Evolutionary conservation across 2,888 invertebrate species (phyloP).

Genomic region (Rhagonycha lutea): DNA sequence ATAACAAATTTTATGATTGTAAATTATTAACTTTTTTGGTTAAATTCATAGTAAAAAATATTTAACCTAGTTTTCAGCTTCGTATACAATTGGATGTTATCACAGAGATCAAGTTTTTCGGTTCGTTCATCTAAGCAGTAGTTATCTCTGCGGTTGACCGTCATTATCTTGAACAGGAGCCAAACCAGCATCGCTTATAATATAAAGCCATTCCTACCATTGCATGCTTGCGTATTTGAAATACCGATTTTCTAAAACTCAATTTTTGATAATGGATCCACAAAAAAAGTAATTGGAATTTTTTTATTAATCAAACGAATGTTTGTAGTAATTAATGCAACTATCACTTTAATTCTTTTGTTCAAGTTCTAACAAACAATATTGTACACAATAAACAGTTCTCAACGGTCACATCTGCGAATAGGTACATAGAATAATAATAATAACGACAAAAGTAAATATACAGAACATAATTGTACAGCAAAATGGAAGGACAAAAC

Average conservation of each 20-base stretch:
- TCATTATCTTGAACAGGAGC: conserved; percentile 10
- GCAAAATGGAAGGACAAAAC: background rate
- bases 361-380: background rate
- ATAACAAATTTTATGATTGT: too few relatives aligned
- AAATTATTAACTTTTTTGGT: background rate
- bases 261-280: background rate
- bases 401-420: background rate
- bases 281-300: background rate
- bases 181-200: conserved; percentile 6
- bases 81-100: conserved; percentile 1
- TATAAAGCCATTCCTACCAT: conserved; percentile 7
- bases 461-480: conserved; percentile 3
- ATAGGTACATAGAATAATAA: conserved; percentile 1
- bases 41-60: background rate
- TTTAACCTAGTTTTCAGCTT: background rate
- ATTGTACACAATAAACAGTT: background rate
- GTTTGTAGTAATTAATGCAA: background rate
- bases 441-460: conserved; percentile 5
- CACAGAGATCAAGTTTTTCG: background rate
- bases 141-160: conserved; percentile 15
- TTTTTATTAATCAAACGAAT: background rate
- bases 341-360: background rate
- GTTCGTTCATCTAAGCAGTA: conserved; percentile 3
- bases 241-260: conserved; percentile 5
- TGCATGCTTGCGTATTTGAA: conserved; percentile 10